These are phyloP conservation scores for Anarrhichthys ocellatus DNA, from an alignment of 2,113 vertebrate species.

Conservation along the genomic window DNA sequence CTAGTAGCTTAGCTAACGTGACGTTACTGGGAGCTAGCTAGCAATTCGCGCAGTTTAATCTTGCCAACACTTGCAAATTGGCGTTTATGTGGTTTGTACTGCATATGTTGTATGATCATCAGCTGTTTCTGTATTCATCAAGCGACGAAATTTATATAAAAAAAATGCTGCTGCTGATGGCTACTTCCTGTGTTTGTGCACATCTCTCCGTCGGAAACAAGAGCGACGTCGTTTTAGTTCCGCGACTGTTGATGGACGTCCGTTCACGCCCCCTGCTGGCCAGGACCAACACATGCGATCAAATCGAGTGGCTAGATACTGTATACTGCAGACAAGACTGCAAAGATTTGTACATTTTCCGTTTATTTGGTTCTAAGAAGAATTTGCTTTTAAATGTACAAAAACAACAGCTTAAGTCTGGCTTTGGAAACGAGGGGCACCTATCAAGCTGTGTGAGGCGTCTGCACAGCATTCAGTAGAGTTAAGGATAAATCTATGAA, in stretches of 20 bases:
- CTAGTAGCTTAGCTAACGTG: no score
- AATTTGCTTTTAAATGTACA: constrained; percentile 69
- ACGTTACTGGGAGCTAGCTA: neutral
- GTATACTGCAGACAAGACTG: neutral
- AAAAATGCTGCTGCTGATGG: fast-evolving
- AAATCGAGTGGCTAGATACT: neutral
- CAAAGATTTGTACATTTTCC: constrained; percentile 6
- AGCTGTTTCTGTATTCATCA: neutral
- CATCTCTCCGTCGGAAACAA: fast-evolving
- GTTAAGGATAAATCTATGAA: constrained; percentile 38
- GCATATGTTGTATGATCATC: neutral
- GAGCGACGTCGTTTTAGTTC: neutral
- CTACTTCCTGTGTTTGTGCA: constrained; percentile 31
- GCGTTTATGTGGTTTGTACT: neutral
- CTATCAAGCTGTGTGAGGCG: constrained; percentile 47
- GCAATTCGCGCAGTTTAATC: fast-evolving
- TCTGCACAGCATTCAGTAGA: constrained; percentile 46
- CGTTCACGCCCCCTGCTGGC: constrained; percentile 22
- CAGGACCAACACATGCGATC: neutral
- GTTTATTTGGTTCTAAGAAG: constrained; percentile 80
- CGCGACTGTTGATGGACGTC: no score
- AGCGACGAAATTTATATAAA: no score
- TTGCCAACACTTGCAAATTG: neutral
- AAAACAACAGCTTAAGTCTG: constrained; percentile 57
- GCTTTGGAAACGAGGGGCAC: constrained; percentile 50